phyloP scores from a whole-genome alignment of 2,113 vertebrate genomes.

The Herpetotheres cachinnans region DNA sequence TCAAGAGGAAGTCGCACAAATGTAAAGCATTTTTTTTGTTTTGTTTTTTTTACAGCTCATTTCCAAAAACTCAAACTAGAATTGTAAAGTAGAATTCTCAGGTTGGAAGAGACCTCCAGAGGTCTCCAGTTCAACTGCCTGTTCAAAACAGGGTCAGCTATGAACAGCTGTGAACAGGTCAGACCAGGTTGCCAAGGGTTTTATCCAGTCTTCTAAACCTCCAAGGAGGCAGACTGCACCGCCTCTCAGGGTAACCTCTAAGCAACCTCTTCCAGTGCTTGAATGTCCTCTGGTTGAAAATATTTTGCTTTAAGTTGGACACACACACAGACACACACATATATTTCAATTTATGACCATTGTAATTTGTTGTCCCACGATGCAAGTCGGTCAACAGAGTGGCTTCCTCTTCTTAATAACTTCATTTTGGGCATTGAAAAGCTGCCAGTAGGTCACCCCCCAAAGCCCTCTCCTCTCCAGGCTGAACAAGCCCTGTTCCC shows the following conservation, averaged over 20 bases:
- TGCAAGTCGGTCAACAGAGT: neutral
- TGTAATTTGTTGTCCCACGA: neutral
- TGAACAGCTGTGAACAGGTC: no score
- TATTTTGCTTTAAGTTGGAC: neutral
- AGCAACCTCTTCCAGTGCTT: neutral
- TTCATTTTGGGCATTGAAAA: neutral
- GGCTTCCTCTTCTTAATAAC: neutral
- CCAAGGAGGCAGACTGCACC: neutral
- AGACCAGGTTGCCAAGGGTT: neutral
- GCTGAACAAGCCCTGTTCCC: neutral
- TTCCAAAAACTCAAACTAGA: neutral
- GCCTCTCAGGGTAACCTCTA: neutral
- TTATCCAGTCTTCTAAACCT: neutral
- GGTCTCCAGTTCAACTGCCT: neutral
- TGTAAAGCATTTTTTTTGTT: neutral
- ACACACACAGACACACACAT: fast-evolving
- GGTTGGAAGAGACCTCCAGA: neutral
- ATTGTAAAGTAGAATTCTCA: neutral
- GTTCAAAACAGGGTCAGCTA: neutral
- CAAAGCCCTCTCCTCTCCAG: neutral
- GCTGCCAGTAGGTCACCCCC: neutral
- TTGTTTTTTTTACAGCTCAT: neutral
- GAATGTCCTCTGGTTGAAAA: neutral
- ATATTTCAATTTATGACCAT: neutral
- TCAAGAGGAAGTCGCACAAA: neutral